phyloP scores from a whole-genome alignment of 2,797 vertebrate species.

The Malurus splendens region DNA sequence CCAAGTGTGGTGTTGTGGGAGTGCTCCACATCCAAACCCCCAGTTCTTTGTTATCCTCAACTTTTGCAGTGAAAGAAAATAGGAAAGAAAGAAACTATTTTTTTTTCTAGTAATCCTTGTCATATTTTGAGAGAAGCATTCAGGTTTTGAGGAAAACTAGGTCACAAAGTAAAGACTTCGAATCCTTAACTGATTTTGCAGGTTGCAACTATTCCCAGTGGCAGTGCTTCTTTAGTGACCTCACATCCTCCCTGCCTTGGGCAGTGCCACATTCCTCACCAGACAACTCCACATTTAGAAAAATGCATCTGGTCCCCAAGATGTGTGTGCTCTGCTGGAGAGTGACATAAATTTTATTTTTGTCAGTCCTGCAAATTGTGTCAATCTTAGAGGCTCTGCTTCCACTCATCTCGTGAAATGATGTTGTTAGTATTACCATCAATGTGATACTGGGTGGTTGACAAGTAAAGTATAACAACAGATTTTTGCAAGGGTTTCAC shows the following conservation, averaged over 20 bases:
- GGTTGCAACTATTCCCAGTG: background rate
- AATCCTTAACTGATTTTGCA: background rate
- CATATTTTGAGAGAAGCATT: background rate
- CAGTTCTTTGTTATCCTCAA: background rate
- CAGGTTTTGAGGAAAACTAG: background rate
- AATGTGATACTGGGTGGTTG: background rate
- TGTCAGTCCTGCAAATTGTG: constrained; percentile 16
- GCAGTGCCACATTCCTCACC: background rate
- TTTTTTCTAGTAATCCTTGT: background rate
- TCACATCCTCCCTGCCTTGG: background rate
- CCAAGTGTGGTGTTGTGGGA: rapidly evolving
- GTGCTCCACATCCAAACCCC: background rate
- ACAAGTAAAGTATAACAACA: constrained; percentile 36
- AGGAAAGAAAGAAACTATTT: no score
- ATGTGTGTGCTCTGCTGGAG: background rate
- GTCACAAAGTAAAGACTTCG: background rate
- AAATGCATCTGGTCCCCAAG: background rate
- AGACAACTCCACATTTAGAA: background rate
- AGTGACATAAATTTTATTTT: background rate
- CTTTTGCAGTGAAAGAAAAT: background rate
- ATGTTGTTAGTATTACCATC: constrained; percentile 25
- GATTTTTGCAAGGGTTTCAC: constrained; percentile 5
- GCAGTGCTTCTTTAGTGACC: background rate
- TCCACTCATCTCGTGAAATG: background rate
- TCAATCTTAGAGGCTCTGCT: constrained; percentile 17